Percentiles rank a stretch among this genome's conserved stretches.
Conservation (phyloP, 2,888 invertebrate species). For the Drosophila mercatorum region DNA sequence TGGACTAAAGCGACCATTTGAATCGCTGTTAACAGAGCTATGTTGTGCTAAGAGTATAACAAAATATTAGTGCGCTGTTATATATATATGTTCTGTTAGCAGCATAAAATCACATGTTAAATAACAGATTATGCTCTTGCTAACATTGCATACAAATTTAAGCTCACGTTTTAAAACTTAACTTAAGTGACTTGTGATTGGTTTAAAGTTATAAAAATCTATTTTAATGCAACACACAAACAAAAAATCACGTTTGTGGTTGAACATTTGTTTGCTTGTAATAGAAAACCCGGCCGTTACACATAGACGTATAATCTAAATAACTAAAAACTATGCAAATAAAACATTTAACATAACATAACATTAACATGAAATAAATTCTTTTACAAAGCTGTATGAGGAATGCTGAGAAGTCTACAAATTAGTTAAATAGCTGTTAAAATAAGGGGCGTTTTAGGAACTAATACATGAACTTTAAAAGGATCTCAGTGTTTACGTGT, state of each 20-base stretch:
- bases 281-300: not conserved
- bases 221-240: slow-evolving; percentile 1
- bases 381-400: slow-evolving; percentile 5
- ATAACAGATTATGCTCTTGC: not conserved
- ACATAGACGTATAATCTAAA: slow-evolving; percentile 10
- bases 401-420: slow-evolving; percentile 5
- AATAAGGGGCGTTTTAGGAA: not conserved
- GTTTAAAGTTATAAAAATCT: not conserved
- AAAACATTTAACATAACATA: not conserved
- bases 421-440: not conserved
- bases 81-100: not conserved
- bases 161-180: slow-evolving; percentile 2
- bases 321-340: slow-evolving; percentile 17
- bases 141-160: not conserved
- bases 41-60: not conserved
- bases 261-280: not conserved
- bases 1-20: not conserved
- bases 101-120: not conserved
- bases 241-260: not conserved
- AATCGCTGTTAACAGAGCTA: not conserved
- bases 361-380: slow-evolving; percentile 8
- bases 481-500: not conserved
- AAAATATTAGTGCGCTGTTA: not conserved
- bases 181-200: not conserved
- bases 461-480: slow-evolving; percentile 3